Conservation (phyloP, 2,797 vertebrate genomes). For the Enteromius radiatus region DNA sequence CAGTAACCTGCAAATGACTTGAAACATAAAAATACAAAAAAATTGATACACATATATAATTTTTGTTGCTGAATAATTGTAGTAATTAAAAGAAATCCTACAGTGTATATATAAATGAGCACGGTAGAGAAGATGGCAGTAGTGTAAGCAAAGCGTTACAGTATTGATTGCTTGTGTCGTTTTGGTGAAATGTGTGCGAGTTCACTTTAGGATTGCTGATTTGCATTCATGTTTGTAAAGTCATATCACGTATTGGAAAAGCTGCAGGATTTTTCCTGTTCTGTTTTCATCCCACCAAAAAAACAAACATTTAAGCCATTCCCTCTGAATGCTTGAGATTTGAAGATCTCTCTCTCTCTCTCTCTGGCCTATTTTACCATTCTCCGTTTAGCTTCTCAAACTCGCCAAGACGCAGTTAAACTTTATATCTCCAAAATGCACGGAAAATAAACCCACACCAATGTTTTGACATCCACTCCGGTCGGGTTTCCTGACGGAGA, state of each 20-base stretch:
- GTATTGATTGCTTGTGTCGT: background rate
- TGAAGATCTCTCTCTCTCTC: background rate
- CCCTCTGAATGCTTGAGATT: background rate
- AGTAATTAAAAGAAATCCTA: too few relatives aligned
- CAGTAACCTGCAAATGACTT: background rate
- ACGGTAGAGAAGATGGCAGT: too few relatives aligned
- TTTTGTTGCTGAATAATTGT: too few relatives aligned
- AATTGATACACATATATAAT: too few relatives aligned
- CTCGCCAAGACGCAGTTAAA: background rate
- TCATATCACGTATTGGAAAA: background rate
- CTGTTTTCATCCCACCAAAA: too few relatives aligned
- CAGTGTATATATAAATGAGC: too few relatives aligned
- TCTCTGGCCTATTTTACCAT: constrained; percentile 5
- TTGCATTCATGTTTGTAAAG: background rate
- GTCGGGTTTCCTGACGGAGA: background rate
- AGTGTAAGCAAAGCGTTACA: too few relatives aligned
- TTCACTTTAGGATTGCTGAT: background rate
- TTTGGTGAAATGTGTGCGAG: background rate
- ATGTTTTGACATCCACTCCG: background rate
- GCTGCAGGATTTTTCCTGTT: background rate
- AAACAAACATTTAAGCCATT: background rate
- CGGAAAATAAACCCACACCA: constrained; percentile 10
- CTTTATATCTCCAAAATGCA: background rate
- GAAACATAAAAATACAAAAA: background rate
- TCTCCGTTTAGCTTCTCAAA: background rate